Percentiles rank a stretch among this genome's conserved stretches.
Conservation (phyloP, 2,113 vertebrate genomes). For the Conger conger region DNA sequence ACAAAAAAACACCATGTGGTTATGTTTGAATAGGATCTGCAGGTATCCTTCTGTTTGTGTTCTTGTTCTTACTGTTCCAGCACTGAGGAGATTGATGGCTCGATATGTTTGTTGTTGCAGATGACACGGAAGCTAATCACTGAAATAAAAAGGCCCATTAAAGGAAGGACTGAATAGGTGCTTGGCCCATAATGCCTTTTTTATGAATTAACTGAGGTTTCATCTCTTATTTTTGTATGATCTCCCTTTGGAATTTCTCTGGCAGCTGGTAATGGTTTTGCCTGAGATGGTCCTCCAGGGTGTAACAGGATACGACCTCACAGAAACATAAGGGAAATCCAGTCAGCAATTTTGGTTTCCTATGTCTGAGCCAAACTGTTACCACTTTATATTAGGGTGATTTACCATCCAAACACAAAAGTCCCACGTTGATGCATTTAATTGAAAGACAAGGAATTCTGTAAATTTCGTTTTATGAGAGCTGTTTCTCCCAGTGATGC, state of each 20-base stretch:
- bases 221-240: neutral
- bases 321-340: neutral
- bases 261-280: neutral
- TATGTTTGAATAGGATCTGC: neutral
- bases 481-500: too few relatives aligned
- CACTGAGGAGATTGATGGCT: neutral
- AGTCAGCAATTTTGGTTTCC: neutral
- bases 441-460: neutral
- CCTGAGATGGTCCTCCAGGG: constrained; percentile 5
- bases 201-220: constrained; percentile 4
- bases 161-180: neutral
- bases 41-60: neutral
- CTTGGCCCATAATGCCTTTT: neutral
- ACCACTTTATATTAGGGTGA: neutral
- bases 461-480: neutral
- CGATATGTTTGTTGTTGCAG: neutral
- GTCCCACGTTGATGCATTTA: neutral
- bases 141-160: constrained; percentile 2
- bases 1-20: neutral
- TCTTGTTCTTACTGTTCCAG: neutral
- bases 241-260: constrained; percentile 2
- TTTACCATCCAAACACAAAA: neutral
- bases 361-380: neutral
- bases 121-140: constrained; percentile 9
- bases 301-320: neutral